A percentile compares a stretch with the other conserved stretches of the same genome.
Evolutionary conservation across 1,140 invertebrate species (phyloP).

Genomic region (Sitodiplosis mosellana): DNA sequence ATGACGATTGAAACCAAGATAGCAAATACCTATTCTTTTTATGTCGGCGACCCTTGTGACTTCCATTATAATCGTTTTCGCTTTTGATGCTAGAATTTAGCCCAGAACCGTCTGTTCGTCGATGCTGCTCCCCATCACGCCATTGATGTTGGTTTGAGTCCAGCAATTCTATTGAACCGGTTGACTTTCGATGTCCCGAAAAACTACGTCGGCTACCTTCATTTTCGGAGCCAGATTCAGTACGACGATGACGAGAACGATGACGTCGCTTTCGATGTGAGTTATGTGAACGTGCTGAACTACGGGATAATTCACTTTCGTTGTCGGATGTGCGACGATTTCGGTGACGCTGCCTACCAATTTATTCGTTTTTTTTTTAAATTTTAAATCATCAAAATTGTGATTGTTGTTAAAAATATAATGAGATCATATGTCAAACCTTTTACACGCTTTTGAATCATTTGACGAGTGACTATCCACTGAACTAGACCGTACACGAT

Average conservation of each 20-base stretch:
- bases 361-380: neutral
- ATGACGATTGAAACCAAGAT: neutral
- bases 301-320: slow-evolving; percentile 68
- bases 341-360: slow-evolving; percentile 48
- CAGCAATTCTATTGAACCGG: slow-evolving; percentile 37
- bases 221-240: slow-evolving; percentile 35
- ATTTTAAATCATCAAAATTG: neutral
- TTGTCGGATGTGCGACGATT: slow-evolving; percentile 67
- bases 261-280: slow-evolving; percentile 44
- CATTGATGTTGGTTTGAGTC: slow-evolving; percentile 77
- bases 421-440: slow-evolving; percentile 6
- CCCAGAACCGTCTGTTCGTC: slow-evolving; percentile 38
- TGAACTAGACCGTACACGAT: slow-evolving; percentile 35
- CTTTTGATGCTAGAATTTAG: slow-evolving; percentile 24
- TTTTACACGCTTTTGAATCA: slow-evolving; percentile 30
- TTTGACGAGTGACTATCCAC: slow-evolving; percentile 74
- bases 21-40: slow-evolving; percentile 38
- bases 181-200: slow-evolving; percentile 24
- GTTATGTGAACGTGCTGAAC: slow-evolving; percentile 36
- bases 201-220: slow-evolving; percentile 28
- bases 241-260: slow-evolving; percentile 37
- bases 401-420: neutral
- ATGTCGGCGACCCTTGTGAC: slow-evolving; percentile 33
- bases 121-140: slow-evolving; percentile 64
- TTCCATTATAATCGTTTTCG: slow-evolving; percentile 25